Percentiles rank a stretch among this genome's conserved stretches.
Conservation (phyloP, 2,113 vertebrate species). For the Colossoma macropomum region DNA sequence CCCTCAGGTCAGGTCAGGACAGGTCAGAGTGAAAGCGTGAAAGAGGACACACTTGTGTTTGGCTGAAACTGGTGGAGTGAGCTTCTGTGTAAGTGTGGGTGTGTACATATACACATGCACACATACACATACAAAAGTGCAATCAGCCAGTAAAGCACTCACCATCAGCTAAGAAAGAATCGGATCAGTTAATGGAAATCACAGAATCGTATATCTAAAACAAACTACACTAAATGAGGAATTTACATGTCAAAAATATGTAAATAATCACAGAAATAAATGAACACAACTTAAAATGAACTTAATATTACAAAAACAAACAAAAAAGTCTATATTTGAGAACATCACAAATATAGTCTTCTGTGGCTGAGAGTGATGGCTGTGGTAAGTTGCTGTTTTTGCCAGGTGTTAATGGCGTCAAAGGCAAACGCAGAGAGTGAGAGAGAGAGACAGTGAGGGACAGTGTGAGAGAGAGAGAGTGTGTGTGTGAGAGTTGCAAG, state of each 20-base stretch:
- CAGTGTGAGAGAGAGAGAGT: too few species aligned
- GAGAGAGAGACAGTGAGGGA: background rate
- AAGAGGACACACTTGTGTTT: conserved; percentile 12
- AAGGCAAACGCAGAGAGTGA: background rate
- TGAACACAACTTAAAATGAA: background rate
- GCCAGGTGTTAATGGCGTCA: conserved; percentile 44
- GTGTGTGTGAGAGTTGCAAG: too few species aligned
- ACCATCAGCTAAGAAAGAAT: conserved; percentile 60
- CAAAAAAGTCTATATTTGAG: background rate
- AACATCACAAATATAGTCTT: conserved; percentile 10
- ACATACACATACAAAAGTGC: background rate
- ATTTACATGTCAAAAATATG: background rate
- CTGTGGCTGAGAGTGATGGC: conserved; percentile 8
- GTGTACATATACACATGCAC: background rate
- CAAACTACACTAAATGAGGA: background rate
- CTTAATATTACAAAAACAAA: background rate
- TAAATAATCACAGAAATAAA: background rate
- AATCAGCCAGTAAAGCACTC: background rate
- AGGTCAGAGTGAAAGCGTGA: background rate
- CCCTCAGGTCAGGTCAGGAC: background rate
- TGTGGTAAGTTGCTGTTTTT: conserved; percentile 17
- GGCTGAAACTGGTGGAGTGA: conserved; percentile 5
- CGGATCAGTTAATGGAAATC: background rate
- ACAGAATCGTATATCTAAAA: background rate
- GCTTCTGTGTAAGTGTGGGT: background rate